Percentiles rank a stretch among this genome's conserved stretches.
Evolutionary conservation across 2,888 invertebrate species (phyloP).

Genomic region (Lasioglossum lativentre): DNA sequence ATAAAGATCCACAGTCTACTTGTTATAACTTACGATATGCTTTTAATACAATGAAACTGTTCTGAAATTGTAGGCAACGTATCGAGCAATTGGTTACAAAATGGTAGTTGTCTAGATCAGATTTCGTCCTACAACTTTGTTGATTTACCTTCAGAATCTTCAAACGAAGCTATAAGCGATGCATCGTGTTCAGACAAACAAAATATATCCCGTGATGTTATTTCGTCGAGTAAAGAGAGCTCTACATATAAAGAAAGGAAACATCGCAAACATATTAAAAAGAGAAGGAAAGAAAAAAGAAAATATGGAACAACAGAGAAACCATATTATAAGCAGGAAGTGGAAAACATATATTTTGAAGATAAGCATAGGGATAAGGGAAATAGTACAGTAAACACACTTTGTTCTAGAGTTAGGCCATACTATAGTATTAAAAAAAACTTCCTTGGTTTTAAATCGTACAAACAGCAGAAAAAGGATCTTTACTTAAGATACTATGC

Average conservation of each 20-base stretch:
- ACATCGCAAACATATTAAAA: constrained; percentile 68
- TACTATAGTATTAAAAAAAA: constrained; percentile 83
- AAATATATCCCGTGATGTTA: constrained; percentile 15
- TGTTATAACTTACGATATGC: not conserved
- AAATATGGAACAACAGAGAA: constrained; percentile 63
- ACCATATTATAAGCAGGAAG: constrained; percentile 68
- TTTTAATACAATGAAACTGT: constrained; percentile 9
- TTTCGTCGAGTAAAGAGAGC: constrained; percentile 42
- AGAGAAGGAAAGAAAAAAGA: constrained; percentile 75
- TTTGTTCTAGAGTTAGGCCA: constrained; percentile 88
- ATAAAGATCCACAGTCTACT: not conserved
- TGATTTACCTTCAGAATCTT: constrained; percentile 71
- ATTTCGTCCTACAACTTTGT: constrained; percentile 59
- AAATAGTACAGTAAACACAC: constrained; percentile 87
- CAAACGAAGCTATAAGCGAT: constrained; percentile 65
- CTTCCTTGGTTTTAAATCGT: constrained; percentile 69
- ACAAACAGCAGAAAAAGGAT: constrained; percentile 64
- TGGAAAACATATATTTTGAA: constrained; percentile 86
- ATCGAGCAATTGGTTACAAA: constrained; percentile 74
- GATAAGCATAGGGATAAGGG: constrained; percentile 87
- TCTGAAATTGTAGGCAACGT: constrained; percentile 57
- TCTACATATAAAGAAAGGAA: constrained; percentile 18
- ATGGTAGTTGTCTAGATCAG: constrained; percentile 84
- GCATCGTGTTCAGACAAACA: constrained; percentile 21
- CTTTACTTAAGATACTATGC: constrained; percentile 72